Base-by-base conservation (phyloP, 1,140 invertebrate species). In the Zaprionus nigranus region DNA sequence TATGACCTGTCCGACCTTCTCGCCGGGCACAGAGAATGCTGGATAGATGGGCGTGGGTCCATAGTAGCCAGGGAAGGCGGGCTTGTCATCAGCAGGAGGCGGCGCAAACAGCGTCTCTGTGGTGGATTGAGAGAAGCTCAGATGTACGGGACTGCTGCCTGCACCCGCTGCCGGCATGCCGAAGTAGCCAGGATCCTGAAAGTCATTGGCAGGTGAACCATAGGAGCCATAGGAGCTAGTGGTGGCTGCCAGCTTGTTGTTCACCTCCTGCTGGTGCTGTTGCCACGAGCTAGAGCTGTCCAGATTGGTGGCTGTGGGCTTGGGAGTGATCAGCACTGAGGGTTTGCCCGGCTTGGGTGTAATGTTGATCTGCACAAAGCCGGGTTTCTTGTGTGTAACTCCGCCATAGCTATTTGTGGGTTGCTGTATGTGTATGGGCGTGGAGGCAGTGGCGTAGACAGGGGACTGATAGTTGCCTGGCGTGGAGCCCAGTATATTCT, bases 311-410 rank as follows among this genome's bases (percentile, higher is more conserved):
- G 93, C 92, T 5, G 94, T 93, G 5, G 95, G 95, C 85, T 95
- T 95, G 36, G 95, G 94, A 28, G 93, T 95, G 17, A 95, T 95
- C 24, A 94, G 88, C 7, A 95, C 93, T 0, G 94, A 95, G 15
- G 94, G 94, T 3, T 93, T 91, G 12, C 94, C 93, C 20, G 91
- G 93, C 90, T 76, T 94, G 81, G 75, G 93, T 78, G 80, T 91
- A 56, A 34, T 81, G 78, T 81, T 78, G 38, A 92, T 79, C 58
- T 92, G 85, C 30, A 92, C 83, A n/a, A 91, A 92, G 0, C 71
- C 77, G 13, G 92, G 87, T 40, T 90, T 91, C 70, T 88, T 92
- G 57, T 92, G 84, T 5, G 68, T 67, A 0, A 49, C 70, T 57
- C 73, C 71, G 0, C 54, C 72, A 57, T 88, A 84, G 53, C 38